phyloP scores from a whole-genome alignment of 2,113 vertebrate genomes.

The Aphelocoma coerulescens region DNA sequence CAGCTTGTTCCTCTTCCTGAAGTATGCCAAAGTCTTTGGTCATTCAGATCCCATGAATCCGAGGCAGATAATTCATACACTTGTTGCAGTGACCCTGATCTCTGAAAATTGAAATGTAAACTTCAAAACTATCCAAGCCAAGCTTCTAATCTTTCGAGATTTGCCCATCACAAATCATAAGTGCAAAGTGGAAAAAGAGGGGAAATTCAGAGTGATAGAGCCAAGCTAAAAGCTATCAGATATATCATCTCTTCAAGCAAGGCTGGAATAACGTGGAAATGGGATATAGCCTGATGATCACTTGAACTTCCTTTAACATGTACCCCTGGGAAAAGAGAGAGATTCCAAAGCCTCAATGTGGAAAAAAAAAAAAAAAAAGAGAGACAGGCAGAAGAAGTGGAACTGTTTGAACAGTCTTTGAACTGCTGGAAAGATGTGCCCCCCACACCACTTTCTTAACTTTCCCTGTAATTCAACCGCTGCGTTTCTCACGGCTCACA shows the following conservation, averaged over 20 bases:
- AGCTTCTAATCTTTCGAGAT: neutral
- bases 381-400: neutral
- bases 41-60: neutral
- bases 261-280: neutral
- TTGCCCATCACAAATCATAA: neutral
- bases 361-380: rapidly evolving
- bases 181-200: neutral
- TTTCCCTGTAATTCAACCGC: neutral
- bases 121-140: neutral
- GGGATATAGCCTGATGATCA: neutral
- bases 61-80: neutral
- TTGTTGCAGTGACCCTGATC: neutral
- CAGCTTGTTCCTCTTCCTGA: neutral
- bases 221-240: neutral
- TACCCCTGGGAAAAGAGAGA: neutral
- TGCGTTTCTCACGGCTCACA: neutral
- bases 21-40: neutral
- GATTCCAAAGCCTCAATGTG: neutral
- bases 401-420: neutral
- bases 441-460: neutral
- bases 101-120: neutral
- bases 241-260: neutral
- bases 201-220: neutral
- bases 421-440: neutral
- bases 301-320: neutral